Percentiles rank a stretch among this genome's conserved stretches.
These are phyloP conservation scores for Tortrix viridana DNA, from an alignment of 2,888 invertebrate species.

Conservation along the genomic window DNA sequence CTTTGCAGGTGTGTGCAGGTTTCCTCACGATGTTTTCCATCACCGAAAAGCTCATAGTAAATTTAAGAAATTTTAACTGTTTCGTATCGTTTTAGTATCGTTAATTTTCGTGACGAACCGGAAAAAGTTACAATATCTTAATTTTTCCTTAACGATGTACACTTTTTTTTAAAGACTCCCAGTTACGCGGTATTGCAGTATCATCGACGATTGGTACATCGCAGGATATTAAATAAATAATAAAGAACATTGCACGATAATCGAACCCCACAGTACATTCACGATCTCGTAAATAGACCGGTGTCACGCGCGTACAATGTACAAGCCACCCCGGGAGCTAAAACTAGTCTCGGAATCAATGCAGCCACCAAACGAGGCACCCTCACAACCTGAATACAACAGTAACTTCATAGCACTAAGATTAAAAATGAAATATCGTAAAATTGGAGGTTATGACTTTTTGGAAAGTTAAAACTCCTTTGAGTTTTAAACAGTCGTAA, in stretches of 20 bases:
- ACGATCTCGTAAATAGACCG: conserved; percentile 78
- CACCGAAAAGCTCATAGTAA: too few relatives aligned
- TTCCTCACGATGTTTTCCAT: too few relatives aligned
- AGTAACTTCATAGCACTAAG: conserved; percentile 35
- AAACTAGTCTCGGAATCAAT: conserved; percentile 73
- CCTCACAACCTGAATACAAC: conserved; percentile 40
- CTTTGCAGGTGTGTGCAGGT: too few relatives aligned
- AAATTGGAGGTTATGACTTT: conserved; percentile 10
- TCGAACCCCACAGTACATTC: conserved; percentile 58
- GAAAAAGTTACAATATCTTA: too few relatives aligned
- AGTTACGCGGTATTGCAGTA: too few relatives aligned
- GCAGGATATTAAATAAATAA: too few relatives aligned
- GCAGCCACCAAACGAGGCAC: conserved; percentile 42
- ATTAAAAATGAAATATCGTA: conserved; percentile 16
- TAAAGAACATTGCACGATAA: conserved; percentile 42
- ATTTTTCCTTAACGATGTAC: too few relatives aligned
- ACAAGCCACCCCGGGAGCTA: conserved; percentile 81
- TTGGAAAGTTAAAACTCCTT: conserved; percentile 4
- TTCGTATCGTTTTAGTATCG: too few relatives aligned
- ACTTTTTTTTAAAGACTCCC: too few relatives aligned
- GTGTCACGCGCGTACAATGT: conserved; percentile 81
- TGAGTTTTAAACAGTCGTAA: conserved; percentile 16
- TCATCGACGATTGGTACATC: too few relatives aligned
- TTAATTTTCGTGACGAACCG: too few relatives aligned
- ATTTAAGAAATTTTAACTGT: too few relatives aligned